phyloP scores from a whole-genome alignment of 2,888 invertebrate species.

The Lumbricus terrestris region DNA sequence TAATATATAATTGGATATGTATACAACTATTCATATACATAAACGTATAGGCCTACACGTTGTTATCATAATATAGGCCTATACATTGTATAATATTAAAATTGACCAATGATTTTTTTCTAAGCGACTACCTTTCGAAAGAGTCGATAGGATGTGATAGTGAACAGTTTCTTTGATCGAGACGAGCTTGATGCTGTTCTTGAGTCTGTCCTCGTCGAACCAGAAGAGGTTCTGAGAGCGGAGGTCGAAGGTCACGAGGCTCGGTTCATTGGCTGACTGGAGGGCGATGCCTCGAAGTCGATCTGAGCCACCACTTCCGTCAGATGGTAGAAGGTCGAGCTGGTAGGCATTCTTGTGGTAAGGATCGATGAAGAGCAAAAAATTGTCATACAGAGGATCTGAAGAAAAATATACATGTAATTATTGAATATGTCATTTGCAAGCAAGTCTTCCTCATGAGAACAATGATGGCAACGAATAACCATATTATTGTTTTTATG shows the following conservation, averaged over 20 bases:
- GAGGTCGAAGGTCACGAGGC: neutral
- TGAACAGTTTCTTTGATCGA: neutral
- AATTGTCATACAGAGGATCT: constrained; percentile 26
- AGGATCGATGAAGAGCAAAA: constrained; percentile 32
- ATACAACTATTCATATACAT: too few relatives aligned
- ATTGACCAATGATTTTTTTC: too few relatives aligned
- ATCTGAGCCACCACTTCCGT: neutral
- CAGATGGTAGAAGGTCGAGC: neutral
- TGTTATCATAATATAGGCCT: too few relatives aligned
- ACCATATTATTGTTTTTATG: too few relatives aligned
- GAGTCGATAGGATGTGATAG: constrained; percentile 8
- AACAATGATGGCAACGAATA: too few relatives aligned
- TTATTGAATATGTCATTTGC: neutral
- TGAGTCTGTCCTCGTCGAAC: constrained; percentile 16
- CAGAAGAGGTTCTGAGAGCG: constrained; percentile 3
- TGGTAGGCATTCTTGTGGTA: constrained; percentile 32
- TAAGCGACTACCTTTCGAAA: constrained; percentile 9
- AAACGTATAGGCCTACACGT: too few relatives aligned
- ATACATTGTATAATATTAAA: too few relatives aligned
- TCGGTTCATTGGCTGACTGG: neutral
- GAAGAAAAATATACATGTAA: too few relatives aligned
- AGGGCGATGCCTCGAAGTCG: neutral
- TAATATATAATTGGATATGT: too few relatives aligned
- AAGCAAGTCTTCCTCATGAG: too few relatives aligned
- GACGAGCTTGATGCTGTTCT: constrained; percentile 15